A percentile compares a stretch with the other conserved stretches of the same genome.
These are phyloP conservation scores for Romanogobio albipinnatus DNA, from an alignment of 2,113 vertebrate species.

Conservation along the genomic window DNA sequence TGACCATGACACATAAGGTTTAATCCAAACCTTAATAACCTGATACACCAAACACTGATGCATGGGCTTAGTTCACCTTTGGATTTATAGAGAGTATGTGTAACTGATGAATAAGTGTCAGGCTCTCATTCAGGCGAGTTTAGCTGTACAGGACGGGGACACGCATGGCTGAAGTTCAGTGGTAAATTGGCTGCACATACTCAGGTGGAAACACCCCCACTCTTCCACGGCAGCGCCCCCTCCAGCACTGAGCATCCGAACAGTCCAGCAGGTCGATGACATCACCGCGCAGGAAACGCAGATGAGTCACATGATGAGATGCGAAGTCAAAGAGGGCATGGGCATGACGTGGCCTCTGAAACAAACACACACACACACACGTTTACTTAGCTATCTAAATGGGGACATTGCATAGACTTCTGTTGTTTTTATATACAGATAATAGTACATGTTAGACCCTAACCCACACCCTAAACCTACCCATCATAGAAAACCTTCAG, in stretches of 20 bases:
- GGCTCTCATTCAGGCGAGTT: neutral
- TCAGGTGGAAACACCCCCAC: slow-evolving; percentile 86
- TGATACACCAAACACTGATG: neutral
- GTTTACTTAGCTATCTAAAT: too few species aligned
- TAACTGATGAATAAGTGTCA: neutral
- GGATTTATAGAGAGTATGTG: neutral
- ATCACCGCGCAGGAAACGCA: slow-evolving; percentile 86
- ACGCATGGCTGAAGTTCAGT: slow-evolving; percentile 49
- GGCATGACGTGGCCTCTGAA: slow-evolving; percentile 78
- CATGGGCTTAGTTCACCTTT: neutral
- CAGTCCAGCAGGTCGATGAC: slow-evolving; percentile 88
- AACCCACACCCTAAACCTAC: too few species aligned
- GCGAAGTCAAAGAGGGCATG: slow-evolving; percentile 89
- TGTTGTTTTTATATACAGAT: too few species aligned
- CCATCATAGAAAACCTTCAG: too few species aligned
- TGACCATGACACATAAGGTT: neutral
- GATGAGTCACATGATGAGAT: slow-evolving; percentile 78
- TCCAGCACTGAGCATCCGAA: slow-evolving; percentile 86
- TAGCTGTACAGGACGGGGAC: neutral
- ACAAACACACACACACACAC: slow-evolving; percentile 8
- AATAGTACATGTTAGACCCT: too few species aligned
- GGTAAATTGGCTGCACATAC: slow-evolving; percentile 83
- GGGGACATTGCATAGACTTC: too few species aligned
- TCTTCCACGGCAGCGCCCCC: slow-evolving; percentile 79
- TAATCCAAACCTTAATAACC: slow-evolving; percentile 6